phyloP scores from a whole-genome alignment of 2,797 vertebrate species.

The Clarias fuscus region DNA sequence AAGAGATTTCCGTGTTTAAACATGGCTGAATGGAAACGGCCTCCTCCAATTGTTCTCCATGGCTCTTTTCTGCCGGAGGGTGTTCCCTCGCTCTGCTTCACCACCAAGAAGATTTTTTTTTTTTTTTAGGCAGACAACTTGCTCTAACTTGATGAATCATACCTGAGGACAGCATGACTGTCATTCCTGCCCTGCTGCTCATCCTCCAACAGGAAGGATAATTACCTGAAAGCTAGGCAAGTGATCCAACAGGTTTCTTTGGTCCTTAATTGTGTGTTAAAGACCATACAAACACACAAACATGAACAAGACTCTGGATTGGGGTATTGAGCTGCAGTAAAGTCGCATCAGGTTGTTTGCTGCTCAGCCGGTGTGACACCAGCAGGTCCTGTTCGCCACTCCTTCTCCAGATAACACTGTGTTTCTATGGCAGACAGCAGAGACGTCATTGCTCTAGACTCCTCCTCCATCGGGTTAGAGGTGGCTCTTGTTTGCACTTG shows the following conservation, averaged over 20 bases:
- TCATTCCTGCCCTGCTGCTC: slow-evolving; percentile 40
- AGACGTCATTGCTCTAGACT: background rate
- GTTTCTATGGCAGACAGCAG: slow-evolving; percentile 24
- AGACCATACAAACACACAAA: slow-evolving; percentile 1
- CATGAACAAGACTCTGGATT: background rate
- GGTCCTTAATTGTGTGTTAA: slow-evolving; percentile 18
- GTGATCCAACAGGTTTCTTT: slow-evolving; percentile 48
- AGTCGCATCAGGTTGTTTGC: slow-evolving; percentile 3
- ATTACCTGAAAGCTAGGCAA: slow-evolving; percentile 9
- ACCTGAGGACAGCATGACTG: slow-evolving; percentile 21
- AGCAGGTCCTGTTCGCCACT: background rate
- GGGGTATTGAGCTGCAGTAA: background rate
- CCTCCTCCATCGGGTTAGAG: slow-evolving; percentile 1
- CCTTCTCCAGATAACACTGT: slow-evolving; percentile 13
- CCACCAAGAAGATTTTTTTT: slow-evolving; percentile 12
- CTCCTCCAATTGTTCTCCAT: slow-evolving; percentile 72
- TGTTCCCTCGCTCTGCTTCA: slow-evolving; percentile 33
- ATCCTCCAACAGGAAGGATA: slow-evolving; percentile 2
- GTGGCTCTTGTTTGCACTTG: slow-evolving; percentile 18
- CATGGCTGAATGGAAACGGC: slow-evolving; percentile 59
- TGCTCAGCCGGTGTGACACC: background rate
- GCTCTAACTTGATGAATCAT: slow-evolving; percentile 47
- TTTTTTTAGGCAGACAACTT: background rate
- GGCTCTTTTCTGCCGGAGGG: slow-evolving; percentile 49
- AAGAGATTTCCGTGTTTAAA: slow-evolving; percentile 70